Evolutionary conservation across 2,888 invertebrate genomes (phyloP).

Genomic region (Drosophila fulvimacula): DNA sequence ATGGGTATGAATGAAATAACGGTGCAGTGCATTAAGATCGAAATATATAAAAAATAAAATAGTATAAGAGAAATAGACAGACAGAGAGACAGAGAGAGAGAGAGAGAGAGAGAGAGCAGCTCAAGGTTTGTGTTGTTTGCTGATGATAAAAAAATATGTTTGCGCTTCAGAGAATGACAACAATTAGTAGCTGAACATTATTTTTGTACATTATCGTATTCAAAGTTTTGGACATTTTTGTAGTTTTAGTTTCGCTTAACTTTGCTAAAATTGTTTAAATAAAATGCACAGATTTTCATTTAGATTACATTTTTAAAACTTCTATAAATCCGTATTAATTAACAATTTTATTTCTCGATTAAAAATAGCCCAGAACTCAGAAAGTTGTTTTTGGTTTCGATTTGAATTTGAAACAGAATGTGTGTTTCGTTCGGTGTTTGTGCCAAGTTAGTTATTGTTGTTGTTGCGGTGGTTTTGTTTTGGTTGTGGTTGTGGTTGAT

Average conservation of each 20-base stretch:
- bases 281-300: constrained; percentile 16
- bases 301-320: constrained; percentile 17
- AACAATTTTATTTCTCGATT: constrained; percentile 38
- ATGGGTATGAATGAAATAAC: constrained; percentile 16
- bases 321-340: constrained; percentile 30
- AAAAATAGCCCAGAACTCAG: constrained; percentile 84
- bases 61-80: background rate
- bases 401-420: constrained; percentile 17
- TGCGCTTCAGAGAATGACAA: constrained; percentile 53
- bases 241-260: constrained; percentile 46
- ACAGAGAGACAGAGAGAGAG: constrained; percentile 6
- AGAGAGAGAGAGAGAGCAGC: constrained; percentile 19
- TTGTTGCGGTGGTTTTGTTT: constrained; percentile 19
- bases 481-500: constrained; percentile 25
- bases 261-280: constrained; percentile 33
- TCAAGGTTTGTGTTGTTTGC: constrained; percentile 37
- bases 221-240: constrained; percentile 85
- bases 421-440: constrained; percentile 29
- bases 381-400: constrained; percentile 78
- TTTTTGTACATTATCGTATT: constrained; percentile 84
- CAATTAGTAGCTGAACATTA: constrained; percentile 76
- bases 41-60: constrained; percentile 14
- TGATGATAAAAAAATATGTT: constrained; percentile 67
- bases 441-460: constrained; percentile 50
- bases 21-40: constrained; percentile 20